Evolutionary conservation across 2,888 invertebrate genomes (phyloP), one percentile per base, ranked within the genome.

Genomic region (Leistus spinibarbis): DNA sequence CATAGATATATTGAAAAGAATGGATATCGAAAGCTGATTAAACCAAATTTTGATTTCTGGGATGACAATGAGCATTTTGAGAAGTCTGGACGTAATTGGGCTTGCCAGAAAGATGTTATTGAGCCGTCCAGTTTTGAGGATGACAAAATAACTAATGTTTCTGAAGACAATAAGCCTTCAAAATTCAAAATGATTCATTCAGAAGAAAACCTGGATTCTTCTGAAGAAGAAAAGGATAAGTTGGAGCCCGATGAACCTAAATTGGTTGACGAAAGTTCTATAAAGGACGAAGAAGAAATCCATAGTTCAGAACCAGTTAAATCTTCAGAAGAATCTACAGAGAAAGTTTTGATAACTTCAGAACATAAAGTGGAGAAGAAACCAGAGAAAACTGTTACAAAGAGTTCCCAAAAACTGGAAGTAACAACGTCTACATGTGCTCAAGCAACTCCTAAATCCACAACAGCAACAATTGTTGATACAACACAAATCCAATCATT

Each of bases 1-100:
- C 84, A 82, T 77, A 82, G 81, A 77, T 85, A 81, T 69, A 79
- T 83, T 69, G 79, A 80, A 69, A 81, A 81, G 16, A 81, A 84
- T 57, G 80, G 81, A 1, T 80, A 80, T 17, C 70, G 83, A 69
- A 79, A 81, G 23, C 67, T 79, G 3, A 70, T 84, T 19, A 72
- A 80, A 40, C 81, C 84, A 10, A 80, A 77, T 79, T 68, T 80
- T 13, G 27, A 76, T 10, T 17, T 67, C 53, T 72, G 64, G 13
- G 65, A 73, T 23, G 66, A 57, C 7, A 5, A 10, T 13, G 16
- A 63, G 17, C 17, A 67, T 16, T 73, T 73, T 67, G 56, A 57
- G 17, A 72, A 65, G 57, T 27, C 60, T 60, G 22, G 64, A 10
- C 23, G 9, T 10, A 9, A n/a, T 5, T 40, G 40, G 20, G 9